Evolutionary conservation across 2,888 invertebrate genomes (phyloP).

Genomic region (Drosophila fulvimacula): DNA sequence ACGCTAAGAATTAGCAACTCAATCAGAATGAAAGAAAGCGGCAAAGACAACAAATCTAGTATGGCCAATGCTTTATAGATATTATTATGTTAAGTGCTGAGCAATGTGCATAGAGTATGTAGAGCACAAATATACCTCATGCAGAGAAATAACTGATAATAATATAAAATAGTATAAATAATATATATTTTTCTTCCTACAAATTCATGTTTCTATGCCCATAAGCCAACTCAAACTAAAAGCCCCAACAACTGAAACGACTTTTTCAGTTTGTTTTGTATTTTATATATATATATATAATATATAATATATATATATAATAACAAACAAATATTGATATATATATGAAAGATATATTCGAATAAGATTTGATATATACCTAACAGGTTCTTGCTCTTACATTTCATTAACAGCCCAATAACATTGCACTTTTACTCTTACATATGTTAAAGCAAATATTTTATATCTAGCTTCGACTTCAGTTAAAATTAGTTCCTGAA

Average conservation of each 20-base stretch:
- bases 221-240: neutral
- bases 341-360: too few relatives aligned
- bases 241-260: too few relatives aligned
- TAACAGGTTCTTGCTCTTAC: too few relatives aligned
- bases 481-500: neutral
- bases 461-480: neutral
- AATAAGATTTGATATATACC: too few relatives aligned
- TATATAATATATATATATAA: too few relatives aligned
- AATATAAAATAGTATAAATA: neutral
- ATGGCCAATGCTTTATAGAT: neutral
- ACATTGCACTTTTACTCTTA: neutral
- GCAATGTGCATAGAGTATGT: neutral
- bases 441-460: neutral
- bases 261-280: too few relatives aligned
- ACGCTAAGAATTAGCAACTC: neutral
- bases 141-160: too few relatives aligned
- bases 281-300: too few relatives aligned
- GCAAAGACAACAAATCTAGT: neutral
- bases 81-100: conserved; percentile 4
- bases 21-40: conserved; percentile 5
- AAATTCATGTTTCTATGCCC: neutral
- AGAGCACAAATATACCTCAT: too few relatives aligned
- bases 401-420: neutral
- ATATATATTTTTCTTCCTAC: neutral
- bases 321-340: too few relatives aligned